Evolutionary conservation across 2,797 vertebrate genomes (phyloP), one percentile per base, ranked within the genome.

Genomic region (Kryptolebias ocellatus): DNA sequence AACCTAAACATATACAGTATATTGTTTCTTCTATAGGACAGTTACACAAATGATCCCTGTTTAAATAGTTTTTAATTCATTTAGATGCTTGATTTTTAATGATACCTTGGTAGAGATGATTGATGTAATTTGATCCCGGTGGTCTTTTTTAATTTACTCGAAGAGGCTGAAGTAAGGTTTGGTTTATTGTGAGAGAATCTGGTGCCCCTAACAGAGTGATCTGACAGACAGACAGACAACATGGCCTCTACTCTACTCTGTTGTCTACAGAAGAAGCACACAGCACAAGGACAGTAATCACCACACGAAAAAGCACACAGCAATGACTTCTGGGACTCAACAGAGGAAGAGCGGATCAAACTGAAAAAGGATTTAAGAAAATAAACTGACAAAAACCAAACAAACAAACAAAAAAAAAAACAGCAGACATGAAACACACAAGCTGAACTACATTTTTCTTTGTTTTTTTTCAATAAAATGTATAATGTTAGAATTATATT

Each of bases 191-290:
- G 73, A 83, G 80, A 83, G 75, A 86, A 85, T 72, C 74, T 56
- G 71, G 72, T 64, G 64, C 63, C 78, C 79, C 75, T 71, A 58
- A 76, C 18, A 47, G 76, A 83, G 79, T 57, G 84, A 86, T 83
- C 77, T 55, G 67, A 80, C 81, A 83, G 80, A 80, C 80, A 54
- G 64, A 76, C 60, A 95, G 94, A 95, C 95, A 92, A 94, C 95
- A 94, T 94, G 95, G 96, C 95, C 95, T 95, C 96, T 96, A 96
- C 94, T 95, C 95, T 97, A 97, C 94, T 95, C 95, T 96, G 95
- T 96, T 70, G 84, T 84, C 81, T 87, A 88, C 81, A 84, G 79
- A 84, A 88, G 95, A 95, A 96, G 94, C 94, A 93, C 95, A 97
- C 95, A 79, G 94, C 95, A 97, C 95, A 92, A 95, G 92, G 96